A percentile compares a stretch with the other conserved stretches of the same genome.
Evolutionary conservation across 1,140 invertebrate species (phyloP).

Genomic region (Notospermus geniculatus): DNA sequence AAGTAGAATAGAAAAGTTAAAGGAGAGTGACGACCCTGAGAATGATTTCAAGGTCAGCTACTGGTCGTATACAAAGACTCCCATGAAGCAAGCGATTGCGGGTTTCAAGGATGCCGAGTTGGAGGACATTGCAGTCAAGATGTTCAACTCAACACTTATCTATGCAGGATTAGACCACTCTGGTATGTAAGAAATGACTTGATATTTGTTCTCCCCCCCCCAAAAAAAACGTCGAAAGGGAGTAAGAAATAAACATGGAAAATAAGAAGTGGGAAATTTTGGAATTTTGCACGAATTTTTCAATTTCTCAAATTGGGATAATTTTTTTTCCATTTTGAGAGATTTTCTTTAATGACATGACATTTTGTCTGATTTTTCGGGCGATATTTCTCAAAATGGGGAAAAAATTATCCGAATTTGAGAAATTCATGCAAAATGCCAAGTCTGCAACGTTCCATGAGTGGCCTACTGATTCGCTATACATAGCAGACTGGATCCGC

Average conservation of each 20-base stretch:
- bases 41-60: constrained; percentile 59
- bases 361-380: too few species aligned
- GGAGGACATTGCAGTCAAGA: constrained; percentile 77
- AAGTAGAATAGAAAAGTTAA: constrained; percentile 79
- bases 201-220: not conserved
- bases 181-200: constrained; percentile 35
- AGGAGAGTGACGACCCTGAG: constrained; percentile 61
- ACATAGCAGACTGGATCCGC: not conserved
- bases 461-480: not conserved
- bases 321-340: too few species aligned
- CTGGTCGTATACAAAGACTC: constrained; percentile 85
- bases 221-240: not conserved
- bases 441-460: not conserved
- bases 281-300: too few species aligned
- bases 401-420: not conserved
- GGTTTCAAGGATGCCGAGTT: constrained; percentile 77
- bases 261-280: too few species aligned
- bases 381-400: too few species aligned
- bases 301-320: too few species aligned
- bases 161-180: constrained; percentile 75
- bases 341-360: too few species aligned
- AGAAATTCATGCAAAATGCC: too few species aligned
- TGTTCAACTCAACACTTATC: constrained; percentile 64
- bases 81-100: constrained; percentile 76
- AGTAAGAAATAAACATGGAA: too few species aligned